Evolutionary conservation across 2,888 invertebrate species (phyloP).

Genomic region (Leptopilina syphax): DNA sequence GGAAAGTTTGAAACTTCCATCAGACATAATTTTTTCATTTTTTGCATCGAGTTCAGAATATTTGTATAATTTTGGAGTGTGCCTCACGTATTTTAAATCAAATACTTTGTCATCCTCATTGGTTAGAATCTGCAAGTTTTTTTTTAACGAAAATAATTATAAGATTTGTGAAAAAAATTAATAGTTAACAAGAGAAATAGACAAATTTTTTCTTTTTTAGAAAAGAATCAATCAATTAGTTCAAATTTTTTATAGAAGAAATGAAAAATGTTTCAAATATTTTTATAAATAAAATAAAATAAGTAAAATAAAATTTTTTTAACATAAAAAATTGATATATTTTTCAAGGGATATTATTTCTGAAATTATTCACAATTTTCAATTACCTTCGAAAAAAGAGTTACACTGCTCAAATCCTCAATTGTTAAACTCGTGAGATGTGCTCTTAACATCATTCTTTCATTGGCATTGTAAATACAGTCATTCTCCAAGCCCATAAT

Average conservation of each 20-base stretch:
- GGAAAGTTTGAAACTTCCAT: constrained; percentile 84
- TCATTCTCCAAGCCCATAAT: constrained; percentile 85
- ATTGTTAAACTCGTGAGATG: constrained; percentile 83
- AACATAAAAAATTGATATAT: too few species aligned
- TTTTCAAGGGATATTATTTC: too few species aligned
- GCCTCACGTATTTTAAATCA: constrained; percentile 87
- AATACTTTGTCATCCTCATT: constrained; percentile 89
- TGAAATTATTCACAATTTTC: too few species aligned
- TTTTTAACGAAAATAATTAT: too few species aligned
- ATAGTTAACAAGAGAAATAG: too few species aligned
- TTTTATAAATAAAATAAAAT: too few species aligned
- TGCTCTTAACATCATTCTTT: constrained; percentile 85
- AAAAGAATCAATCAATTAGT: too few species aligned
- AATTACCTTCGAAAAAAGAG: constrained; percentile 85
- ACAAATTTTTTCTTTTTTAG: too few species aligned
- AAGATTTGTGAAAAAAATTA: too few species aligned
- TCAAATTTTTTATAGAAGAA: too few species aligned
- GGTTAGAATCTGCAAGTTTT: constrained; percentile 81
- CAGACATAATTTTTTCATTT: constrained; percentile 80
- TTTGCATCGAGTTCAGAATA: constrained; percentile 77
- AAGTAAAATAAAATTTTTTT: too few species aligned
- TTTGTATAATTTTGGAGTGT: constrained; percentile 80
- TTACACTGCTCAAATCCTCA: constrained; percentile 86
- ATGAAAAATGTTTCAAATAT: too few species aligned
- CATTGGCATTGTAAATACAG: constrained; percentile 87